Evolutionary conservation across 2,113 vertebrate species (phyloP), one percentile per base, ranked within the genome.

Genomic region (Otolemur garnettii): DNA sequence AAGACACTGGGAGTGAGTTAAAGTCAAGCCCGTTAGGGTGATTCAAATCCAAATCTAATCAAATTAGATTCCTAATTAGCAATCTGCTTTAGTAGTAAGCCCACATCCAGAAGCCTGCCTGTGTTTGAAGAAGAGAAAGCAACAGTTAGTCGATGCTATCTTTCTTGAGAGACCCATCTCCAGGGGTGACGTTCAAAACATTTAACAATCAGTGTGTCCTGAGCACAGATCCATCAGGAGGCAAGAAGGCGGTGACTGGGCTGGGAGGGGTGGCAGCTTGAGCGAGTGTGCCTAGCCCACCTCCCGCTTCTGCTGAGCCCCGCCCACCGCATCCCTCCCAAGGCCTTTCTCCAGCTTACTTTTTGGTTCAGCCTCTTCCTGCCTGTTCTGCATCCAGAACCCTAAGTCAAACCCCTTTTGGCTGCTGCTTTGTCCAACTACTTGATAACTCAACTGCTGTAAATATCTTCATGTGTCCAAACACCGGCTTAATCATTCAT

Each of bases 81-180:
- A 87, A 45, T 77, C 28, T 17, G 77, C 60, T 35, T 90, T 24
- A 0, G 8, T 57, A 68, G 66, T 69, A 62, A 93, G 35, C 90
- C 79, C 93, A 71, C 33, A 53, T 94, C 81, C 90, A 80, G 57
- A 79, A 80, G 78, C 53, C 86, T 93, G 94, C 81, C 81, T 74
- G 22, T 60, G 96, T 97, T 89, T 96, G 95, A 92, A 94, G 88
- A 84, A 78, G 68, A 95, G 64, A 89, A 59, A 10, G 8, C 68
- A 26, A 17, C 55, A 69, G 94, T 68, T 93, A 94, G 91, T 35
- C 53, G 69, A 22, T 92, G 85, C 68, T 95, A 38, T 96, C 93
- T 86, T 97, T 75, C 95, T 94, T 91, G 50, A 94, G 86, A 94
- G 75, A 87, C 60, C 66, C 92, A 95, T 97, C 87, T 93, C 91